A percentile compares a stretch with the other conserved stretches of the same genome.
Conservation (phyloP, 2,797 vertebrate genomes). For the Oophaga sylvatica region DNA sequence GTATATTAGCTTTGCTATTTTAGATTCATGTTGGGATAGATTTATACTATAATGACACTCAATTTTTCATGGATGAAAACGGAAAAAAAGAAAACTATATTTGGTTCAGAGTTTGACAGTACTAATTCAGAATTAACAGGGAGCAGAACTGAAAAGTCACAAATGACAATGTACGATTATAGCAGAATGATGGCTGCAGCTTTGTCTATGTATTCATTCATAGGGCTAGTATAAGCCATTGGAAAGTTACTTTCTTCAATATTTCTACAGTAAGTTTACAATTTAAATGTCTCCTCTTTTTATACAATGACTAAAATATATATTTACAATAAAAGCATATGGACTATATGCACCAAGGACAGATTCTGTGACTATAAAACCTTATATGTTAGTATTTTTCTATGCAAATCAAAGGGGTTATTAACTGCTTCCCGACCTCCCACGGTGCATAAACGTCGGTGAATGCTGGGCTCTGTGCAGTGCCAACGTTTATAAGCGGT, state of each 20-base stretch:
- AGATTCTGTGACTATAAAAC: too few relatives aligned
- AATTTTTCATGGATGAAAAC: conserved; percentile 53
- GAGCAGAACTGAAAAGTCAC: conserved; percentile 42
- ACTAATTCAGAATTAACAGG: conserved; percentile 16
- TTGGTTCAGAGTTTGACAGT: conserved; percentile 41
- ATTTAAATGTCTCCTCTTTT: background rate
- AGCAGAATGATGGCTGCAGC: background rate
- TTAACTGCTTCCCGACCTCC: too few relatives aligned
- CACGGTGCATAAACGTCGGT: too few relatives aligned
- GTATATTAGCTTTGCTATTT: conserved; percentile 29
- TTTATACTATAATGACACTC: conserved; percentile 5
- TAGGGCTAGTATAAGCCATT: background rate
- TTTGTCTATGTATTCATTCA: background rate
- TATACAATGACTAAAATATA: background rate
- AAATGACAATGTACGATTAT: conserved; percentile 31
- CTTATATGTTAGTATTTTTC: too few relatives aligned
- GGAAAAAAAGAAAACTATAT: conserved; percentile 55
- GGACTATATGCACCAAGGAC: too few relatives aligned
- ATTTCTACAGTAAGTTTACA: background rate
- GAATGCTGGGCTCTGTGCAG: too few relatives aligned
- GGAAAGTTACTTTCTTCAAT: background rate
- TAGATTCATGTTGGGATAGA: conserved; percentile 52
- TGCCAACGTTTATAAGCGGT: too few relatives aligned
- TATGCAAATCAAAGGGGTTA: too few relatives aligned
- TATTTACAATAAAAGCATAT: too few relatives aligned